Evolutionary conservation across 2,888 invertebrate species (phyloP), one percentile per base, ranked within the genome.

Genomic region (Mechanitis mazaeus): DNA sequence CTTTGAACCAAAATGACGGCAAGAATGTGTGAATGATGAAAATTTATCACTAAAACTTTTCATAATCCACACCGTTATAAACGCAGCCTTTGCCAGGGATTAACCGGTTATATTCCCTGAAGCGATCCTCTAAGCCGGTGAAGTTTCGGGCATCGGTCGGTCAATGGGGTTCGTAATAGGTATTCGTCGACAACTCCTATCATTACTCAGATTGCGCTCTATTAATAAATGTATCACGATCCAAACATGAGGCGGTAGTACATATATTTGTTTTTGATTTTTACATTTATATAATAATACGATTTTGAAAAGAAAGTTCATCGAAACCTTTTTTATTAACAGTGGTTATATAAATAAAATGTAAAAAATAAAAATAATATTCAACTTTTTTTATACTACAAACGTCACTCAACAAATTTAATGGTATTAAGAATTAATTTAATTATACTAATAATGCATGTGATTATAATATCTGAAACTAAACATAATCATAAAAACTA

Each of bases 121-220:
- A 67, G 67, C 65, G 66, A 65, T 70, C 71, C 69, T 69, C 74
- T 74, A 76, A 76, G 75, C 75, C 74, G 69, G 70, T 71, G 68
- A 75, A 77, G 76, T 80, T 80, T 75, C 67, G 72, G 72, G 71
- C 72, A 72, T 64, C 66, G 70, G 72, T 71, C 75, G 76, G 76
- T 75, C 77, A 77, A 78, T 76, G 74, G 75, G 72, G 69, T 74
- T 67, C 72, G 71, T 73, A 76, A 76, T 73, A 73, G 74, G 78
- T 78, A 79, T 81, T 78, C 75, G 71, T 70, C 69, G 69, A 69
- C 75, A 78, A 78, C 78, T 78, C 76, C 73, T 75, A 75, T 79
- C 79, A 80, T 82, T 82, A 81, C 71, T 76, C 74, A 77, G 77
- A 80, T 79, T 77, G 76, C 55, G 64, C 33, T 47, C 54, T 53